phyloP scores from a whole-genome alignment of 2,888 invertebrate species.

The Choreutis nemorana region DNA sequence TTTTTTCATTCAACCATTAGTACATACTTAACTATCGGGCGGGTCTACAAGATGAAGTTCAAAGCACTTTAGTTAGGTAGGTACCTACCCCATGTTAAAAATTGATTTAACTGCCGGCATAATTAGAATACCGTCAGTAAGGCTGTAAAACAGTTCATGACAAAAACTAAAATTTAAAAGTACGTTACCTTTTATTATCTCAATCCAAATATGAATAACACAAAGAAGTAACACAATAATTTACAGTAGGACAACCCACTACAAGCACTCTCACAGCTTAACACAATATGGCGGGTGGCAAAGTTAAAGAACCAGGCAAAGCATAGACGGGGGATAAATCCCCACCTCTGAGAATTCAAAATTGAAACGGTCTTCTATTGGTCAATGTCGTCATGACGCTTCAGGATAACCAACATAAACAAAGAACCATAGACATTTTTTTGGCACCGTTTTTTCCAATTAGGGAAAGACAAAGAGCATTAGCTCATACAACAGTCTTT shows the following conservation, averaged over 20 bases:
- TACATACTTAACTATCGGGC: too few species aligned
- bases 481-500: too few species aligned
- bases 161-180: constrained; percentile 43
- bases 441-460: too few species aligned
- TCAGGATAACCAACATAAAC: constrained; percentile 32
- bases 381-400: constrained; percentile 41
- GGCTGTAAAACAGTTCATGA: constrained; percentile 23
- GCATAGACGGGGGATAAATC: too few species aligned
- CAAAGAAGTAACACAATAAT: constrained; percentile 52
- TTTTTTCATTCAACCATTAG: too few species aligned
- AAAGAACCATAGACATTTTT: constrained; percentile 10
- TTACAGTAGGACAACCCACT: constrained; percentile 39
- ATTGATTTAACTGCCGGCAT: constrained; percentile 21
- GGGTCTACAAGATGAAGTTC: neutral
- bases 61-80: neutral
- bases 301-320: too few species aligned
- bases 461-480: too few species aligned
- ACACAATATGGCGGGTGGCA: constrained; percentile 64
- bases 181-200: constrained; percentile 44
- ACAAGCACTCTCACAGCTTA: constrained; percentile 56
- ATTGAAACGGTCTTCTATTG: constrained; percentile 46
- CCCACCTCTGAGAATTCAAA: constrained; percentile 60
- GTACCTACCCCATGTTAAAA: constrained; percentile 12
- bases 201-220: constrained; percentile 47
- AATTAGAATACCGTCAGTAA: constrained; percentile 13